Base-by-base conservation (phyloP, 2,888 invertebrate genomes). In the Hartigia nigra region DNA sequence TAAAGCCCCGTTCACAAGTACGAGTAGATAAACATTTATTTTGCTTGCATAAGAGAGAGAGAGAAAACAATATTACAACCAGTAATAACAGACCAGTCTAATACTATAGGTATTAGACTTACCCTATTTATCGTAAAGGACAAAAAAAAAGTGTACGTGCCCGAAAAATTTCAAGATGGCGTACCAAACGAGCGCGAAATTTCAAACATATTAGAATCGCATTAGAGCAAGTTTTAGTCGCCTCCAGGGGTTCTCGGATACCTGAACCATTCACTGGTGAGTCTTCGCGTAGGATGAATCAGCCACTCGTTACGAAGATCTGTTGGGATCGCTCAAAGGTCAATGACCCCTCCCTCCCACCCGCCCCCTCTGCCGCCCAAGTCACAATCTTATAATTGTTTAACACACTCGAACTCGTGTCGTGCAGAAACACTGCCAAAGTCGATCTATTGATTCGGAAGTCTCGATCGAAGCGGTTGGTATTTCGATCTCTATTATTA, bases 381-480 rank as follows among this genome's bases (percentile, higher is more conserved):
- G 23, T 55, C 55, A 85, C 85, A 80, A 85, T 86, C 83, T 84
- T 85, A 83, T 86, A 85, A 85, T 85, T 85, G 82, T 85, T 85
- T 85, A 74, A 55, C 55, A 23, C 55, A 55, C 55, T 55, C 55
- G 55, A 55, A n/a, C n/a, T 55, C 55, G 55, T 9, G 23, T 55
- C 23, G 9, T 23, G 55, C 55, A n/a, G 55, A 55, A 55, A 55
- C 55, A 55, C 23, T 9, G 23, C 9, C 55, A 9, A 55, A 55
- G 9, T 55, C 55, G 9, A 23, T 2, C 55, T 23, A 23, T 55
- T 23, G 23, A 23, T 55, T 55, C 55, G 55, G 55, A 55, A 55
- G 23, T 23, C 55, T 55, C 55, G 39, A 39, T 39, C 39, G 55
- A 9, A 55, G 9, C 14, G 14, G 9, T 55, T 9, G 14, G 2